Base-by-base conservation (phyloP, 2,113 vertebrate species). In the Monopterus albus region DNA sequence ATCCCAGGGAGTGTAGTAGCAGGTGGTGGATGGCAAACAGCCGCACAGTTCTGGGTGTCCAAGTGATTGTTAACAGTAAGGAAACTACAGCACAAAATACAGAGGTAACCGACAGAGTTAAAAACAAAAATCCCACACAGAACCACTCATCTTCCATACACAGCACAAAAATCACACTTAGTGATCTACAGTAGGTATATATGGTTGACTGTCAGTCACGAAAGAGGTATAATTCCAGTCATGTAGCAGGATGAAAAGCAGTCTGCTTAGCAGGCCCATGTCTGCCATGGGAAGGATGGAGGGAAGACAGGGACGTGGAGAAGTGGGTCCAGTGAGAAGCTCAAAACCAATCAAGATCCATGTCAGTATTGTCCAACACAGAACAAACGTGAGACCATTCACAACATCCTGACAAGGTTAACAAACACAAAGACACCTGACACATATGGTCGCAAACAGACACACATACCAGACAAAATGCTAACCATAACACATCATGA, bases 221-320 rank as follows among this genome's bases (percentile, higher is more conserved):
- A 63, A 82, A 75, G 56, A 86, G 40, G 75, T 84, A 84, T 86
- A 86, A 87, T 91, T 91, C 91, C 91, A 91, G 81, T 92, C 91
- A 87, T 90, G 90, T 80, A 92, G 90, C 81, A 88, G 80, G 79
- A 90, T 87, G 84, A 92, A 90, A 51, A 91, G 79, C 69, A 89
- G 89, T 90, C 88, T 90, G 64, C 63, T 87, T 42, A 89, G 82
- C 77, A 89, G 88, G 91, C 91, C 88, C 92, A 92, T 93, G 88
- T 90, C 88, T 91, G 87, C 78, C 75, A 59, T 23, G 55, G 74
- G 69, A 84, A 71, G 63, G 78, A 74, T 80, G 78, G 80, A 84
- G 76, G 46, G 80, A 75, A 83, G 78, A 81, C 72, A 49, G 66
- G 81, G 77, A 74, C 7, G 60, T 53, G 78, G 62, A 51, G 15